Conservation (phyloP, 2,113 vertebrate species). For the Caloenas nicobarica region DNA sequence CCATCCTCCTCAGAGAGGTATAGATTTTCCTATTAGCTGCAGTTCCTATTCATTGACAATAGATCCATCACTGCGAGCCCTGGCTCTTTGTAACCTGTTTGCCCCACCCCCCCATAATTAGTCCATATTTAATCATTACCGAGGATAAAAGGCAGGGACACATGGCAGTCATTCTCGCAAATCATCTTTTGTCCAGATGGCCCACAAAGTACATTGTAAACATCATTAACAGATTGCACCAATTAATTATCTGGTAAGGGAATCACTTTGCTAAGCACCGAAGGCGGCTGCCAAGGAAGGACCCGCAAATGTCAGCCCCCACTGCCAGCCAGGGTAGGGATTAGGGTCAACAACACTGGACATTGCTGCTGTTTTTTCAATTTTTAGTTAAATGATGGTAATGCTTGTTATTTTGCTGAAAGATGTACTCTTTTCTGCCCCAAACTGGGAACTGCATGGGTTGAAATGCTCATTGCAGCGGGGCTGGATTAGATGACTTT, state of each 20-base stretch:
- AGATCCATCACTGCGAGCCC: background rate
- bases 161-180: background rate
- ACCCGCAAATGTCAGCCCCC: background rate
- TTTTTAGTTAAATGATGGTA: background rate
- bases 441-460: background rate
- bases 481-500: too few relatives aligned
- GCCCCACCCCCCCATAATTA: background rate
- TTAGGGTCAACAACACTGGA: background rate
- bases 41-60: background rate
- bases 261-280: background rate
- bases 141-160: background rate
- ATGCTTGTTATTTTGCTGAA: background rate
- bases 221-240: slow-evolving; percentile 32
- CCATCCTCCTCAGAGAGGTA: background rate
- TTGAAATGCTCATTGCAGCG: background rate
- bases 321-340: background rate
- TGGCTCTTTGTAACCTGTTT: background rate
- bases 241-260: slow-evolving; percentile 10
- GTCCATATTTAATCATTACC: background rate
- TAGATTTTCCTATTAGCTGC: background rate
- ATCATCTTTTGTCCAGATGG: slow-evolving; percentile 41
- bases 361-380: background rate
- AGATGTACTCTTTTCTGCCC: background rate
- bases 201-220: background rate
- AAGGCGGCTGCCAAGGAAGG: background rate